Percentiles rank a stretch among this genome's conserved stretches.
Evolutionary conservation across 2,113 vertebrate species (phyloP).

Genomic region (Gorsachius goisagi): DNA sequence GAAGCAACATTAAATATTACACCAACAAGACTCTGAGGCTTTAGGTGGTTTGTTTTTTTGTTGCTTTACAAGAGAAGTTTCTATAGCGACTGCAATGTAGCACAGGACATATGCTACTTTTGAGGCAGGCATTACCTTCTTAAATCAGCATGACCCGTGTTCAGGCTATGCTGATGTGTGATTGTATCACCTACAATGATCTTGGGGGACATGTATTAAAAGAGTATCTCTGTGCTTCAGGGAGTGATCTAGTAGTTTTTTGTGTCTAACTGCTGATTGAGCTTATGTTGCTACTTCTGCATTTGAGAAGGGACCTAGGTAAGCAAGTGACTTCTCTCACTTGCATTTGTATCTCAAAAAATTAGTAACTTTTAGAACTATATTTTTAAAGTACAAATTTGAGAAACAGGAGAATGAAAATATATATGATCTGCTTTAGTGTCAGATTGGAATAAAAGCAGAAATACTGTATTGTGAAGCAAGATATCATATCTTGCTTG

Average conservation of each 20-base stretch:
- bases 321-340: neutral
- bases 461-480: neutral
- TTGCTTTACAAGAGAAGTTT: neutral
- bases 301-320: neutral
- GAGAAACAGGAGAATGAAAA: neutral
- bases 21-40: neutral
- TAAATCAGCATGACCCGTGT: neutral
- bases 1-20: neutral
- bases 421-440: neutral
- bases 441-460: neutral
- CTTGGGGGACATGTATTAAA: neutral
- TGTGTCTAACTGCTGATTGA: neutral
- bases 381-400: neutral
- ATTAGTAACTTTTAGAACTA: neutral
- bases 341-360: neutral
- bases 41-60: neutral
- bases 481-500: neutral
- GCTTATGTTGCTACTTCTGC: neutral
- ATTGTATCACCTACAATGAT: neutral
- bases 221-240: neutral
- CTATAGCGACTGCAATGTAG: neutral
- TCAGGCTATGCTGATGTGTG: neutral
- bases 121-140: neutral
- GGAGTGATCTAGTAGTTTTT: neutral
- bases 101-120: neutral